phyloP scores from a whole-genome alignment of 2,888 invertebrate genomes.

The Caenorhabditis sp. region DNA sequence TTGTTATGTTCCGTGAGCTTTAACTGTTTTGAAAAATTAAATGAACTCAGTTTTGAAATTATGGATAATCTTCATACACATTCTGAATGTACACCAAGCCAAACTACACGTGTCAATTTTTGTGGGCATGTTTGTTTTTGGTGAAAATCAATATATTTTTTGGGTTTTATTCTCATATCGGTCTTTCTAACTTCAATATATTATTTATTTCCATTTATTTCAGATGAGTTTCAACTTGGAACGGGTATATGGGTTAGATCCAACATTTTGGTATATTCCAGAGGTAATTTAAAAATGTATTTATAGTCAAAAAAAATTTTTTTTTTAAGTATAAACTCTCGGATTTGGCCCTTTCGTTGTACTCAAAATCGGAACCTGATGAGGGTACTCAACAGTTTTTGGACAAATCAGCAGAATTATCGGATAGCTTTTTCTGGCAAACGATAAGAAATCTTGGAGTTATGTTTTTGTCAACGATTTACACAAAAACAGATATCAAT shows the following conservation, averaged over 20 bases:
- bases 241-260: slow-evolving; percentile 24
- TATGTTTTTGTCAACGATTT: slow-evolving; percentile 85
- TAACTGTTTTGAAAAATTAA: too few relatives aligned
- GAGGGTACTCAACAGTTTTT: slow-evolving; percentile 51
- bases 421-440: slow-evolving; percentile 60
- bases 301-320: too few relatives aligned
- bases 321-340: slow-evolving; percentile 13
- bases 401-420: slow-evolving; percentile 43
- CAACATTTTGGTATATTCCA: slow-evolving; percentile 31
- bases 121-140: too few relatives aligned
- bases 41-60: too few relatives aligned
- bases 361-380: slow-evolving; percentile 32
- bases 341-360: slow-evolving; percentile 5
- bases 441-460: slow-evolving; percentile 88
- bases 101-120: too few relatives aligned
- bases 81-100: too few relatives aligned
- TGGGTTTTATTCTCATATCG: too few relatives aligned
- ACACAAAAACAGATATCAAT: slow-evolving; percentile 93
- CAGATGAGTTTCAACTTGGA: slow-evolving; percentile 22
- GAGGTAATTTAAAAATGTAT: slow-evolving; percentile 14
- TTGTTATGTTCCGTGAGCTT: too few relatives aligned
- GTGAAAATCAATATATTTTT: too few relatives aligned
- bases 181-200: too few relatives aligned
- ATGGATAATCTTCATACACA: too few relatives aligned
- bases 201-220: too few relatives aligned